A percentile compares a stretch with the other conserved stretches of the same genome.
Evolutionary conservation across 2,797 vertebrate species (phyloP).

Genomic region (Morelia viridis): DNA sequence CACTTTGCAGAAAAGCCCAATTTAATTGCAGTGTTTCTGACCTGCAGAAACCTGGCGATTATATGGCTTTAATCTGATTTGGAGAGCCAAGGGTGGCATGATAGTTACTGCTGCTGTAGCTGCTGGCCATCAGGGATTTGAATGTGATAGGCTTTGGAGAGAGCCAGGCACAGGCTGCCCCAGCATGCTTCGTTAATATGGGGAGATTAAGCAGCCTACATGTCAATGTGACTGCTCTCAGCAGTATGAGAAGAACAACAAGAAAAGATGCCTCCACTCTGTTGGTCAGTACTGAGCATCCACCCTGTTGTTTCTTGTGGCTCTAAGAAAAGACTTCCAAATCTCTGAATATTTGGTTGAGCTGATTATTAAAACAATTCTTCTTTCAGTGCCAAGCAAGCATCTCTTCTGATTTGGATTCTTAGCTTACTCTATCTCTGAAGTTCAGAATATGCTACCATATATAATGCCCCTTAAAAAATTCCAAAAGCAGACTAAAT

Average conservation of each 20-base stretch:
- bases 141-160: slow-evolving; percentile 53
- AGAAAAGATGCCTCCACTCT: background rate
- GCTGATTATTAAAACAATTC: background rate
- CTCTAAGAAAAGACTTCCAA: background rate
- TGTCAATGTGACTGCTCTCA: background rate
- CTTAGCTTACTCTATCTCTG: background rate
- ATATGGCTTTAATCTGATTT: slow-evolving; percentile 53
- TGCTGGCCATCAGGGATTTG: slow-evolving; percentile 12
- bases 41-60: slow-evolving; percentile 32
- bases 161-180: slow-evolving; percentile 48
- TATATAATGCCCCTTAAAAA: background rate
- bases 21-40: slow-evolving; percentile 47
- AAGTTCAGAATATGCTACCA: background rate
- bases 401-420: background rate
- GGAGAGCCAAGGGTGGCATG: background rate
- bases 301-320: fast-evolving
- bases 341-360: background rate
- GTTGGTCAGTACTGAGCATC: fast-evolving
- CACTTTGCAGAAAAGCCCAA: slow-evolving; percentile 52
- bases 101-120: background rate
- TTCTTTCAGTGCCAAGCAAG: background rate
- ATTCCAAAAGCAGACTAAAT: background rate
- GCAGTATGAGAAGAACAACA: background rate
- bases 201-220: background rate
- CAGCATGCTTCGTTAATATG: fast-evolving